phyloP scores from a whole-genome alignment of 1,140 invertebrate species.

The Anastatus disparis region DNA sequence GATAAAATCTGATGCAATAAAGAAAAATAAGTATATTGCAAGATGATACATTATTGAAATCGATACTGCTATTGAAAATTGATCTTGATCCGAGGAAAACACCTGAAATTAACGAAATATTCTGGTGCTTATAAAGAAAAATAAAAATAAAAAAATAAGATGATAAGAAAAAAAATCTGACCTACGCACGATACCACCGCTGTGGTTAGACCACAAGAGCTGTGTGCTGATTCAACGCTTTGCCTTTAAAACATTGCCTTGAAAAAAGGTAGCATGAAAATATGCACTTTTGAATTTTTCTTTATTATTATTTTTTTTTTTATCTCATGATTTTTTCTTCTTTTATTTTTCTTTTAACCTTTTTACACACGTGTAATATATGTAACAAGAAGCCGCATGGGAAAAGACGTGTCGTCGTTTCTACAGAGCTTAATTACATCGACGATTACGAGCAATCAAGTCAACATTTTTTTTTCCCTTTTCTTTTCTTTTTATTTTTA shows the following conservation, averaged over 20 bases:
- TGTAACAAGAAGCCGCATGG: not conserved
- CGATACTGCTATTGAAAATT: not conserved
- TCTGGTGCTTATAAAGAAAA: slow-evolving; percentile 1
- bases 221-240: no score
- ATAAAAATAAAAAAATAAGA: no score
- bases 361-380: not conserved
- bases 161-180: no score
- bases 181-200: no score
- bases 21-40: not conserved
- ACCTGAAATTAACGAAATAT: slow-evolving; percentile 12
- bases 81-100: not conserved
- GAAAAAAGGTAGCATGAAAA: not conserved
- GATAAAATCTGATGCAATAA: not conserved
- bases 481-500: no score
- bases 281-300: no score
- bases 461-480: no score
- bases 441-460: not conserved
- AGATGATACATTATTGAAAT: slow-evolving; percentile 1
- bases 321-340: no score
- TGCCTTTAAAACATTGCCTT: no score
- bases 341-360: not conserved
- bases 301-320: no score
- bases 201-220: no score
- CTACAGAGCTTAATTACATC: not conserved
- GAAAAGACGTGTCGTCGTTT: not conserved